Percentiles rank a stretch among this genome's conserved stretches.
Evolutionary conservation across 2,113 vertebrate species (phyloP).

Genomic region (Aegotheles bennettii): DNA sequence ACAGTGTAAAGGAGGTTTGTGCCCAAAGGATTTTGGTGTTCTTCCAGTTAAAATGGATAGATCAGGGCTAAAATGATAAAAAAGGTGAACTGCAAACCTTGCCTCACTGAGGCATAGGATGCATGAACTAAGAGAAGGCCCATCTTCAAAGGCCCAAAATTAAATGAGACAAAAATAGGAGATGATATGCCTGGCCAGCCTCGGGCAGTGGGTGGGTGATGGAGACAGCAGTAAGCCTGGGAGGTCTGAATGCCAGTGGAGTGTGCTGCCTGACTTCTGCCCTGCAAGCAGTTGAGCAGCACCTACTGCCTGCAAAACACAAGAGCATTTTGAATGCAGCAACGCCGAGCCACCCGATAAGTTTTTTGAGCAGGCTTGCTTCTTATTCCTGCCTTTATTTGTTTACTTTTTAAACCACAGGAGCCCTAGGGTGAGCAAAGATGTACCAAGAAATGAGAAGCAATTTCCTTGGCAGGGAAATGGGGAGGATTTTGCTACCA

Average conservation of each 20-base stretch:
- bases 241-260: neutral
- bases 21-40: fast-evolving
- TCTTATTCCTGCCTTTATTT: neutral
- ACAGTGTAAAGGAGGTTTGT: neutral
- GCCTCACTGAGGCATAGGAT: neutral
- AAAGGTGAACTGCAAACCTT: neutral
- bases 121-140: neutral
- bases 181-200: neutral
- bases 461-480: neutral
- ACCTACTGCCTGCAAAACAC: neutral
- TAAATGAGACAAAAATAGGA: neutral
- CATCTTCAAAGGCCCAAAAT: neutral
- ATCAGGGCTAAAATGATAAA: neutral
- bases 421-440: neutral
- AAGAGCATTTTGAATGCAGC: neutral
- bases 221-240: neutral
- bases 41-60: neutral
- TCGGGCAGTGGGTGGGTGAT: neutral
- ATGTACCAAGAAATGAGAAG: neutral
- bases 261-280: neutral
- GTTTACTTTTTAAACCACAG: neutral
- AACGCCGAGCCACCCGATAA: fast-evolving
- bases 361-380: neutral
- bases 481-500: neutral
- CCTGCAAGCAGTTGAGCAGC: neutral